Percentiles rank a stretch among this genome's conserved stretches.
Evolutionary conservation across 1,140 invertebrate species (phyloP).

Genomic region (Drosophila saltans): DNA sequence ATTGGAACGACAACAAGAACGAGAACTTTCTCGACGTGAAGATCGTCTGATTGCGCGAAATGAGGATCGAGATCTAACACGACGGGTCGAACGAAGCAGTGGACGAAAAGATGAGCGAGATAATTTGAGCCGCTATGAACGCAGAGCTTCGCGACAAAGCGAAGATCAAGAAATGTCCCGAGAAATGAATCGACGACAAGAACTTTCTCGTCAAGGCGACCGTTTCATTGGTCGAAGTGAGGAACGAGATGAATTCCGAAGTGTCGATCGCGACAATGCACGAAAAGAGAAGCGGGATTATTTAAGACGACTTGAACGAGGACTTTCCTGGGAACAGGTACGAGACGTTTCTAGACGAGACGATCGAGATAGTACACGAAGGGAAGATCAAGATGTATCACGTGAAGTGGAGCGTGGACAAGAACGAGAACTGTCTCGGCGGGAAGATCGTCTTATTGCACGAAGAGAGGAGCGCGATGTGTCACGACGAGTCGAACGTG

Average conservation of each 20-base stretch:
- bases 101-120: no score
- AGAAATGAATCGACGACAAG: not conserved
- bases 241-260: not conserved
- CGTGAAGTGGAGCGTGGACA: not conserved
- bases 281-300: not conserved
- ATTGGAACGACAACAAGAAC: not conserved
- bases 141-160: not conserved
- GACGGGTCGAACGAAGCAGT: not conserved
- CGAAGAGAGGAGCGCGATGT: not conserved
- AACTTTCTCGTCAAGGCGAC: conserved; percentile 9
- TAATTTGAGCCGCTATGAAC: not conserved
- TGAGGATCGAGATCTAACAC: conserved; percentile 2
- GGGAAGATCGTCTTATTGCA: not conserved
- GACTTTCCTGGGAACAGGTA: not conserved
- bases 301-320: not conserved
- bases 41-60: conserved; percentile 8
- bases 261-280: not conserved
- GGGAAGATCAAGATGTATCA: not conserved
- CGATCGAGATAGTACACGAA: not conserved
- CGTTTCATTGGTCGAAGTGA: not conserved
- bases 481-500: not conserved
- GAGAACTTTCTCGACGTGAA: not conserved
- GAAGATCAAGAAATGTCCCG: not conserved
- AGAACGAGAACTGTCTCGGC: not conserved
- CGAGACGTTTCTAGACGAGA: not conserved